Evolutionary conservation across 1,140 invertebrate genomes (phyloP).

Genomic region (Musca domestica): DNA sequence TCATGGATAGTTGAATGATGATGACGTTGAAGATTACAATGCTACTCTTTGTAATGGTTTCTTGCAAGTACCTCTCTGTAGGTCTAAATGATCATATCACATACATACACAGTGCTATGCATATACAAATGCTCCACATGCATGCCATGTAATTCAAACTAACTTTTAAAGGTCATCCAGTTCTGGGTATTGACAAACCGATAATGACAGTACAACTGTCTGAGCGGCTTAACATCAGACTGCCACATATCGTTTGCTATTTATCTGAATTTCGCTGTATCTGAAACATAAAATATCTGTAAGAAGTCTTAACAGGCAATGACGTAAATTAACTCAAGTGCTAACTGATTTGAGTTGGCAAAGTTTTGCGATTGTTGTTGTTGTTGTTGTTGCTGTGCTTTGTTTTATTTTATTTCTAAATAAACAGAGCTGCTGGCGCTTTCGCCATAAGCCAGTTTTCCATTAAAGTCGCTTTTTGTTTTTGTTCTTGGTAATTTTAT

Average conservation of each 20-base stretch:
- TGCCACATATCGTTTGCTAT: neutral
- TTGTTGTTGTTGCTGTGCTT: neutral
- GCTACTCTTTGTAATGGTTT: too few relatives aligned
- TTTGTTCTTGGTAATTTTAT: neutral
- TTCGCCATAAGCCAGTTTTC: neutral
- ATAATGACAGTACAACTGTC: neutral
- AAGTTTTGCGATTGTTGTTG: neutral
- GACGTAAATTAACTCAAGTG: conserved; percentile 21
- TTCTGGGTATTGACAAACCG: conserved; percentile 14
- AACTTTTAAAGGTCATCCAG: conserved; percentile 16
- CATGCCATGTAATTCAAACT: conserved; percentile 9
- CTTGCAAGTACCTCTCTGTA: too few relatives aligned
- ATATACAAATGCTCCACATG: neutral
- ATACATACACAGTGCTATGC: too few relatives aligned
- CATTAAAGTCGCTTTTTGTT: neutral
- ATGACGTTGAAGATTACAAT: too few relatives aligned
- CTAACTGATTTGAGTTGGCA: conserved; percentile 10
- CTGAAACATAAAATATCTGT: neutral
- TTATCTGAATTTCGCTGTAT: neutral
- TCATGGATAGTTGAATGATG: too few relatives aligned
- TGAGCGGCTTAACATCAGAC: too few relatives aligned
- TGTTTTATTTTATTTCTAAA: neutral
- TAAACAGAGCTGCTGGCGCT: neutral
- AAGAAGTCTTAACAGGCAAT: neutral
- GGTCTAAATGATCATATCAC: too few relatives aligned